Evolutionary conservation across 2,888 invertebrate species (phyloP).

Genomic region (Rapana venosa): DNA sequence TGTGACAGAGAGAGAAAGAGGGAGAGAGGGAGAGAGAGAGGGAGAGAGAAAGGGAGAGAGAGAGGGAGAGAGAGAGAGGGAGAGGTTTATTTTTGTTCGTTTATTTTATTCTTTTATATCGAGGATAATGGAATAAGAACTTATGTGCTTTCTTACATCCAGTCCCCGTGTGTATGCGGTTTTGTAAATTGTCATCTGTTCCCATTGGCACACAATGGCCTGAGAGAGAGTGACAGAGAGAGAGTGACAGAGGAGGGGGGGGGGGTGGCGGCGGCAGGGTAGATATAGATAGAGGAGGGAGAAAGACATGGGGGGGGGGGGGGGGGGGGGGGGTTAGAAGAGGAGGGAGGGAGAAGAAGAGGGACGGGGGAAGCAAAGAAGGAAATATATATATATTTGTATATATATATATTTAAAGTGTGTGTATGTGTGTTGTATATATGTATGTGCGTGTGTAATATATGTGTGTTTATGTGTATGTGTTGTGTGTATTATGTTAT

Average conservation of each 20-base stretch:
- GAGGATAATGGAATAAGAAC: too few species aligned
- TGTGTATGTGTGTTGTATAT: neutral
- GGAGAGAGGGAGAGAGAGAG: neutral
- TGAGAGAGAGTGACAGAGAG: neutral
- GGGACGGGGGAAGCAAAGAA: neutral
- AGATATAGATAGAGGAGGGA: neutral
- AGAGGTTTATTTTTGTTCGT: too few species aligned
- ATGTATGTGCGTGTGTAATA: neutral
- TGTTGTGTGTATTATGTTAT: neutral
- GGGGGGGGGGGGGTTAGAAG: neutral
- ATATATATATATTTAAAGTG: neutral
- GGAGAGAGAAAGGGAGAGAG: neutral
- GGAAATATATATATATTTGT: neutral
- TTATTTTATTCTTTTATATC: too few species aligned
- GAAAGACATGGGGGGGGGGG: neutral
- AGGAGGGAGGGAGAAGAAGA: neutral
- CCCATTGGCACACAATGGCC: too few species aligned
- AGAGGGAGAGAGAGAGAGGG: constrained; percentile 12
- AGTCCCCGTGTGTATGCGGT: too few species aligned
- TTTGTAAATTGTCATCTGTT: too few species aligned
- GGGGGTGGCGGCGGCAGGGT: neutral
- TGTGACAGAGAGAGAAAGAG: too few species aligned
- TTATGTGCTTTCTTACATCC: too few species aligned
- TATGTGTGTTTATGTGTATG: neutral
- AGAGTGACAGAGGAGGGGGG: neutral